phyloP scores from a whole-genome alignment of 2,113 vertebrate genomes.

The Delphinus delphis region DNA sequence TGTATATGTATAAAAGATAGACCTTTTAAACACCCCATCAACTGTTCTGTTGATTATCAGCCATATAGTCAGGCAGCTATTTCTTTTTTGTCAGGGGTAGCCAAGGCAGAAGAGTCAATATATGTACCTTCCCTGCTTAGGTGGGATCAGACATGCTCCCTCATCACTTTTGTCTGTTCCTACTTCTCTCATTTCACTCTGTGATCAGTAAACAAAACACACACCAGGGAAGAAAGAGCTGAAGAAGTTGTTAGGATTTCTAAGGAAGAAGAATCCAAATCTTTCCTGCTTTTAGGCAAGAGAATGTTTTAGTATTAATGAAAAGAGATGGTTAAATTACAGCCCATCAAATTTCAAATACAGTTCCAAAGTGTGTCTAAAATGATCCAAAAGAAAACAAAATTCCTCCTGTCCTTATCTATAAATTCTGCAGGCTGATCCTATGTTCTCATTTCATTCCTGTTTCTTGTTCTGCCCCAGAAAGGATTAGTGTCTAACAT shows the following conservation, averaged over 20 bases:
- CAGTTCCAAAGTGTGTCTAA: not conserved
- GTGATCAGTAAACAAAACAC: not conserved
- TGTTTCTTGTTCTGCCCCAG: not conserved
- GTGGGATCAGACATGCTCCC: not conserved
- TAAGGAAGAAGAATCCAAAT: not conserved
- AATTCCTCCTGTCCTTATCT: constrained; percentile 17
- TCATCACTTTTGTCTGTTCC: not conserved
- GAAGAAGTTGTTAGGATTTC: constrained; percentile 21
- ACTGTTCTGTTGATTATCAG: not conserved
- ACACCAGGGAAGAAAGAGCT: not conserved
- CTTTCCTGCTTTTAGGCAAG: not conserved
- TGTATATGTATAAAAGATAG: not conserved
- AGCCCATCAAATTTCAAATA: constrained; percentile 42
- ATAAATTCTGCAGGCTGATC: constrained; percentile 26
- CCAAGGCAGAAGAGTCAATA: not conserved
- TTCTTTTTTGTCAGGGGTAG: not conserved
- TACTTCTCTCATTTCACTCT: constrained; percentile 6
- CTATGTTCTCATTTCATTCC: constrained; percentile 3
- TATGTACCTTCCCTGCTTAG: not conserved
- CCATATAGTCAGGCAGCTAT: not conserved
- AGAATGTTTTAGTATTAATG: constrained; percentile 45
- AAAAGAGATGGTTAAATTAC: constrained; percentile 49
- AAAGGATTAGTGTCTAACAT: not conserved
- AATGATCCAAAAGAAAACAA: constrained; percentile 52
- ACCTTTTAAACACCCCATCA: not conserved